phyloP scores from a whole-genome alignment of 2,797 vertebrate species.

The Platalea minor region DNA sequence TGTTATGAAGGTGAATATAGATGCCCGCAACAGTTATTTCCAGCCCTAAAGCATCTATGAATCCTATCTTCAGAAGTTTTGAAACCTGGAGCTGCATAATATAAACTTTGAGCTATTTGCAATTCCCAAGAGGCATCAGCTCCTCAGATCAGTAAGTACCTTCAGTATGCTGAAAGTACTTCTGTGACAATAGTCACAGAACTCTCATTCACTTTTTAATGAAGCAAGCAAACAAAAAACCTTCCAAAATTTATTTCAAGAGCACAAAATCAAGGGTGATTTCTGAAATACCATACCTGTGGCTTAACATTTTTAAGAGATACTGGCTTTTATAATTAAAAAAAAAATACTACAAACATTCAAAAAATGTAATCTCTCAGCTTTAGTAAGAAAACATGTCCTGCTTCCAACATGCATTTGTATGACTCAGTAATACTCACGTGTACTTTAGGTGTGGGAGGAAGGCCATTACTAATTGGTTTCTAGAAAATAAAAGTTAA shows the following conservation, averaged over 20 bases:
- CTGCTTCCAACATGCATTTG: not conserved
- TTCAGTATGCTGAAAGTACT: not conserved
- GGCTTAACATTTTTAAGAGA: not conserved
- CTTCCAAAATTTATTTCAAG: not conserved
- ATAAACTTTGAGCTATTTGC: not conserved
- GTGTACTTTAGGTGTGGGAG: slow-evolving; percentile 97
- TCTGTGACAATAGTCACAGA: not conserved
- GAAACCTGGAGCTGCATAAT: not conserved
- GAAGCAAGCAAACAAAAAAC: not conserved
- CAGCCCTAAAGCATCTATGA: not conserved
- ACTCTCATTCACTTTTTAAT: not conserved
- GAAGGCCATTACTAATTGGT: slow-evolving; percentile 94
- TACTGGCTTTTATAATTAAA: not conserved
- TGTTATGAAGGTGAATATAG: not conserved
- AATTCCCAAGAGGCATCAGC: not conserved
- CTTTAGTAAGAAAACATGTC: not conserved
- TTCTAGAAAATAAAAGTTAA: slow-evolving; percentile 78
- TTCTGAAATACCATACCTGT: not conserved
- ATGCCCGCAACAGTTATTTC: not conserved
- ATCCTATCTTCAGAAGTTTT: not conserved
- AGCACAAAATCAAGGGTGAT: not conserved
- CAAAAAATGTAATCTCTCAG: not conserved
- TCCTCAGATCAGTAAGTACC: not conserved
- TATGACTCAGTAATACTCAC: slow-evolving; percentile 80
- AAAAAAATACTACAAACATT: not conserved